Conservation (phyloP, 2,113 vertebrate species). For the Lipophrys pholis region DNA sequence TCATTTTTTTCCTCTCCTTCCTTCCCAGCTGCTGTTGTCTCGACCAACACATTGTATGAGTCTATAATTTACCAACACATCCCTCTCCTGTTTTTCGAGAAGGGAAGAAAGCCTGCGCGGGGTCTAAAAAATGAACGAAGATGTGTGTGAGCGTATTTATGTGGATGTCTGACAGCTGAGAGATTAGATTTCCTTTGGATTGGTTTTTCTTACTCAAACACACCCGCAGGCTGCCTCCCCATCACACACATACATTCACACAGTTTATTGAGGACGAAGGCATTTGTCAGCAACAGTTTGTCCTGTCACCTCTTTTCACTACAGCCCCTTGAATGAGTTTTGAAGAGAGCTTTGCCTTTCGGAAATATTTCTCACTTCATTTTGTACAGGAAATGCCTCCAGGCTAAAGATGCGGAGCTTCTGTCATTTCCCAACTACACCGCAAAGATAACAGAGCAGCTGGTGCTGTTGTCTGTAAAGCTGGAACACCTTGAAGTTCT, state of each 20-base stretch:
- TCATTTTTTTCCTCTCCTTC: neutral
- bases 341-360: constrained; percentile 12
- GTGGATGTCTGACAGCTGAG: constrained; percentile 41
- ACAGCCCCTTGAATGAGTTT: constrained; percentile 8
- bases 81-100: constrained; percentile 3
- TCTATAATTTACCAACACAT: constrained; percentile 40
- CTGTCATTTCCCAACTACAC: neutral
- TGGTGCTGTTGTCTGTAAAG: constrained; percentile 13
- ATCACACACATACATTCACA: constrained; percentile 3
- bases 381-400: constrained; percentile 17
- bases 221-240: constrained; percentile 6
- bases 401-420: constrained; percentile 5
- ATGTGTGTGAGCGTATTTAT: constrained; percentile 21
- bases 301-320: constrained; percentile 15
- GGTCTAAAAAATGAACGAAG: constrained; percentile 45
- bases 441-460: constrained; percentile 1
- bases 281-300: constrained; percentile 32
- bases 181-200: constrained; percentile 53
- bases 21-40: constrained; percentile 32
- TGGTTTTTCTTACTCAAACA: constrained; percentile 52
- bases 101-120: constrained; percentile 12
- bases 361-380: constrained; percentile 14
- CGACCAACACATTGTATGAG: constrained; percentile 29
- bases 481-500: neutral
- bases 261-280: constrained; percentile 23